Conservation (phyloP, 2,113 vertebrate genomes). For the Atractosteus spatula region DNA sequence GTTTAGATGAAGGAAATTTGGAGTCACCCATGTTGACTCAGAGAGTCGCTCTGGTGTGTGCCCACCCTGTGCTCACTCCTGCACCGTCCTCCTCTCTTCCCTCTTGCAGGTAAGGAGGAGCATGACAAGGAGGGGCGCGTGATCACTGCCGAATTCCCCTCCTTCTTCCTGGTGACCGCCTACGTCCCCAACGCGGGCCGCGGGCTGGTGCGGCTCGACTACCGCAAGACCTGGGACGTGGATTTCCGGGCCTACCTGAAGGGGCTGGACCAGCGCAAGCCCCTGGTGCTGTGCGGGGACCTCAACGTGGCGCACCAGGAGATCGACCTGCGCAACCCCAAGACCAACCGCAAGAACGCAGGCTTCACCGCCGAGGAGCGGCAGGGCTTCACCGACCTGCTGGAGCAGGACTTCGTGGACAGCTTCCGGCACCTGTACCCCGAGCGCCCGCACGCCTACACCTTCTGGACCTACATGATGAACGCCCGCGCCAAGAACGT, state of each 20-base stretch:
- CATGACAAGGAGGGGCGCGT: conserved; percentile 86
- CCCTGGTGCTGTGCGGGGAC: conserved; percentile 83
- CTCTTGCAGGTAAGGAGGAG: conserved; percentile 77
- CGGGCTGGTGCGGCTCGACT: conserved; percentile 80
- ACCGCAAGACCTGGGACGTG: conserved; percentile 84
- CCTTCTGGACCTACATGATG: conserved; percentile 95
- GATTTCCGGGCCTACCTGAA: conserved; percentile 77
- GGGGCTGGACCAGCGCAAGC: conserved; percentile 73
- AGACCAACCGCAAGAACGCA: conserved; percentile 83
- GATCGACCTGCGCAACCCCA: conserved; percentile 86
- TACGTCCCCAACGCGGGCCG: conserved; percentile 83
- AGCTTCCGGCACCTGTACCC: conserved; percentile 86
- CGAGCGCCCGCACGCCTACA: conserved; percentile 72
- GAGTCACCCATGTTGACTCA: too few relatives aligned
- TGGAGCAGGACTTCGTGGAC: conserved; percentile 73
- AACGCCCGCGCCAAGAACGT: conserved; percentile 81
- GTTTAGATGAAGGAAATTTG: too few relatives aligned
- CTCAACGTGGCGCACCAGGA: conserved; percentile 87
- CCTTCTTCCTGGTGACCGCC: conserved; percentile 75
- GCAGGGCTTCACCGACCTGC: conserved; percentile 73
- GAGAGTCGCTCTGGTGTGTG: not conserved
- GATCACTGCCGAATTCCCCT: conserved; percentile 81
- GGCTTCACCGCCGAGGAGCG: conserved; percentile 84
- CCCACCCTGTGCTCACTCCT: not conserved
- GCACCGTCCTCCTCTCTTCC: not conserved